These are phyloP conservation scores for Origma solitaria DNA, from an alignment of 2,113 vertebrate genomes.

Conservation along the genomic window DNA sequence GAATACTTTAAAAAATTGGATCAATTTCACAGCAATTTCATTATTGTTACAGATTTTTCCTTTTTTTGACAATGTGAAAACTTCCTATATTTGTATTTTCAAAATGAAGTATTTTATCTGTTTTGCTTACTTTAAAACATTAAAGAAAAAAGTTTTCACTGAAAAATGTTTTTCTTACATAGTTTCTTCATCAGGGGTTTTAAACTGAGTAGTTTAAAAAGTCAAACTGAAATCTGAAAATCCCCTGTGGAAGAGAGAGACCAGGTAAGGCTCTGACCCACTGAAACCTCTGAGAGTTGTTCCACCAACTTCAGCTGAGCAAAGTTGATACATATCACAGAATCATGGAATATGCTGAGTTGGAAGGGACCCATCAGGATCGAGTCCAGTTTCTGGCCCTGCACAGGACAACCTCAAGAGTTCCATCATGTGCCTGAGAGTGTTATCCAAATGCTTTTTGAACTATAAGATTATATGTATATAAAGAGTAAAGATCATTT, in stretches of 20 bases:
- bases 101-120: neutral
- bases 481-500: neutral
- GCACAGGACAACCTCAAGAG: neutral
- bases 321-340: neutral
- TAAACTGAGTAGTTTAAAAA: neutral
- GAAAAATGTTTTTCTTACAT: neutral
- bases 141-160: neutral
- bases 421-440: neutral
- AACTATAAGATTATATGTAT: neutral
- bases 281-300: neutral
- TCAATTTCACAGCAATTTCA: neutral
- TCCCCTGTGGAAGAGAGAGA: neutral
- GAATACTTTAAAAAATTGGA: neutral
- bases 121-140: neutral
- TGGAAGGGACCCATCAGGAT: neutral
- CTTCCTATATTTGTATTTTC: neutral
- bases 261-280: neutral
- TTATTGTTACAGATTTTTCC: neutral
- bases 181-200: neutral
- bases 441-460: neutral
- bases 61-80: rapidly evolving
- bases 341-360: neutral
- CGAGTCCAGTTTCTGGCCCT: neutral
- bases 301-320: neutral
- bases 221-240: neutral